Conservation (phyloP, 2,888 invertebrate genomes). For the Stramonita haemastoma region DNA sequence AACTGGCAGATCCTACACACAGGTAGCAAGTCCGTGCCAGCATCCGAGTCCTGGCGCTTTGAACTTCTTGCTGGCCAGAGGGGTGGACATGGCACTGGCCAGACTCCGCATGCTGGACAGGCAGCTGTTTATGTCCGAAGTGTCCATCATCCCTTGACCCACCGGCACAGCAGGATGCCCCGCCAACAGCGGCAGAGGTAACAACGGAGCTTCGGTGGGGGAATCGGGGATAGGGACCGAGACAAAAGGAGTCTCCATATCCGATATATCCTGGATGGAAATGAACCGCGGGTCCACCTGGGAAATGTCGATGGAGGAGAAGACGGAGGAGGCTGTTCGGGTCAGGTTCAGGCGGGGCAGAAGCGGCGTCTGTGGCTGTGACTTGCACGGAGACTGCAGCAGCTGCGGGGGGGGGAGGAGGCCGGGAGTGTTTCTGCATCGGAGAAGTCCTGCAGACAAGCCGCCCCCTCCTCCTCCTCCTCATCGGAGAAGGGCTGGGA, state of each 20-base stretch:
- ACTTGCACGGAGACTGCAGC: neutral
- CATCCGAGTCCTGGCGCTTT: conserved; percentile 55
- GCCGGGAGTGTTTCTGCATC: conserved; percentile 4
- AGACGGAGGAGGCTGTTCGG: neutral
- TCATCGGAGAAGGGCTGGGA: neutral
- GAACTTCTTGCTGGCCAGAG: conserved; percentile 55
- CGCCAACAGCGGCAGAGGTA: conserved; percentile 29
- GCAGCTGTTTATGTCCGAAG: conserved; percentile 27
- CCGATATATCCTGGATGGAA: conserved; percentile 30
- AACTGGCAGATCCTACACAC: conserved; percentile 80
- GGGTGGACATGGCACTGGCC: conserved; percentile 56
- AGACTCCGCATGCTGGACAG: conserved; percentile 46
- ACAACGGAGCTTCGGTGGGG: conserved; percentile 25
- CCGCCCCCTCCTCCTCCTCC: neutral
- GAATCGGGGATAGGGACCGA: conserved; percentile 4
- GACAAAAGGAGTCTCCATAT: conserved; percentile 26
- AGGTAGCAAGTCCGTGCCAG: conserved; percentile 66
- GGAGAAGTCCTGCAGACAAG: neutral
- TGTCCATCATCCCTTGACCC: neutral
- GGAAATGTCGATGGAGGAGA: neutral
- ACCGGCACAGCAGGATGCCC: conserved; percentile 12
- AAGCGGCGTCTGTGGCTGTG: neutral
- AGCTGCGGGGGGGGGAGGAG: neutral
- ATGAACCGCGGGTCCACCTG: conserved; percentile 24
- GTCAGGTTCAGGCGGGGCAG: conserved; percentile 8